Percentiles rank a stretch among this genome's conserved stretches.
Evolutionary conservation across 2,888 invertebrate genomes (phyloP).

Genomic region (Hyppa rectilinea): DNA sequence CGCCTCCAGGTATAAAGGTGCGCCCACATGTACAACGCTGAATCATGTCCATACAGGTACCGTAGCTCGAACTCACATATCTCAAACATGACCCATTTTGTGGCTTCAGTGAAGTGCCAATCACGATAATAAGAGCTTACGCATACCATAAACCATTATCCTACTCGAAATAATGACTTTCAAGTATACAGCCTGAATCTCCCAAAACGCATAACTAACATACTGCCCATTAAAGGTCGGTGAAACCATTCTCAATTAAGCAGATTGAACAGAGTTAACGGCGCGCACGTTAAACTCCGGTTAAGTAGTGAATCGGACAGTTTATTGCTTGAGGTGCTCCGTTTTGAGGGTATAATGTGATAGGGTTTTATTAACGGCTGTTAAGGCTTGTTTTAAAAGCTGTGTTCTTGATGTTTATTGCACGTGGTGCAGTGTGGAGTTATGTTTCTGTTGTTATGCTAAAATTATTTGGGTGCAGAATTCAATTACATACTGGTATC

Average conservation of each 20-base stretch:
- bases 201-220: constrained; percentile 71
- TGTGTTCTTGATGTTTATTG: constrained; percentile 65
- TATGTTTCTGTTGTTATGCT: constrained; percentile 31
- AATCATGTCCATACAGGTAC: too few relatives aligned
- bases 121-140: constrained; percentile 26
- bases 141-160: constrained; percentile 43
- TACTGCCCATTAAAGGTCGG: constrained; percentile 79
- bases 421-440: constrained; percentile 50
- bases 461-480: constrained; percentile 23
- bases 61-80: too few relatives aligned
- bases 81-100: too few relatives aligned
- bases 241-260: constrained; percentile 87
- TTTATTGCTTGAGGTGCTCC: constrained; percentile 82
- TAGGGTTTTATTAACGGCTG: constrained; percentile 69
- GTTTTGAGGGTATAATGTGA: constrained; percentile 74
- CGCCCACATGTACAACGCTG: too few relatives aligned
- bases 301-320: constrained; percentile 88
- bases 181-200: constrained; percentile 58
- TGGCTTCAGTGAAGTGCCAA: constrained; percentile 4
- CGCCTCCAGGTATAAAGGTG: too few relatives aligned
- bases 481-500: not conserved
- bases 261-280: constrained; percentile 88
- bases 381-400: constrained; percentile 68
- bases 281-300: constrained; percentile 82
- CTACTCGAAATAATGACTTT: constrained; percentile 59